phyloP scores from a whole-genome alignment of 2,797 vertebrate species.

The Hydrocynus forskahlii region DNA sequence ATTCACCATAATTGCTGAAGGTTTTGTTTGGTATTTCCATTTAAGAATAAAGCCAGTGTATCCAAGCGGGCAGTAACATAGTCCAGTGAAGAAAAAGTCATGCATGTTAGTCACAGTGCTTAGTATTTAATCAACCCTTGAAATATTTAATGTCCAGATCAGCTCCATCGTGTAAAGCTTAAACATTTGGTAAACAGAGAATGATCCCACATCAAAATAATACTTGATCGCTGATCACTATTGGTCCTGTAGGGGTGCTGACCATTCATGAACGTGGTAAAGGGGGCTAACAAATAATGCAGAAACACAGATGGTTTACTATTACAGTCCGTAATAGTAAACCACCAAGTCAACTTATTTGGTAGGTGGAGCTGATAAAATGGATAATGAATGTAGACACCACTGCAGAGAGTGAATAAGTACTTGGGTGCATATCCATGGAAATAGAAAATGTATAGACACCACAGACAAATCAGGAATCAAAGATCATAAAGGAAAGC shows the following conservation, averaged over 20 bases:
- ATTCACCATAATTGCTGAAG: not conserved
- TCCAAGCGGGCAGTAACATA: not conserved
- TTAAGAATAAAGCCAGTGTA: not conserved
- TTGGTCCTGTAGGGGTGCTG: too few relatives aligned
- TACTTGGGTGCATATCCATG: not conserved
- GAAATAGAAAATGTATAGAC: slow-evolving; percentile 54
- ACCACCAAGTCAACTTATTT: too few relatives aligned
- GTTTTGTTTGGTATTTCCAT: not conserved
- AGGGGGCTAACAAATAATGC: too few relatives aligned
- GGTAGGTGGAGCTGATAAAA: too few relatives aligned
- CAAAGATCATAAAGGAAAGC: slow-evolving; percentile 43
- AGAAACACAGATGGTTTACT: too few relatives aligned
- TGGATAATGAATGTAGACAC: slow-evolving; percentile 28
- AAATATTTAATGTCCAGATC: not conserved
- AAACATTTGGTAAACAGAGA: not conserved
- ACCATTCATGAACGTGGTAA: too few relatives aligned
- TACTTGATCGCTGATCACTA: too few relatives aligned
- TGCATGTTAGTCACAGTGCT: not conserved
- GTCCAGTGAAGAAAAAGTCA: slow-evolving; percentile 13
- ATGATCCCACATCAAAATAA: too few relatives aligned
- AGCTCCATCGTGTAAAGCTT: not conserved
- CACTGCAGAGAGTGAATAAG: slow-evolving; percentile 52
- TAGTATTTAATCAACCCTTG: not conserved
- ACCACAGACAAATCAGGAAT: slow-evolving; percentile 61
- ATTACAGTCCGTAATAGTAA: too few relatives aligned